Conservation (phyloP, 2,113 vertebrate genomes). For the Rhea pennata region DNA sequence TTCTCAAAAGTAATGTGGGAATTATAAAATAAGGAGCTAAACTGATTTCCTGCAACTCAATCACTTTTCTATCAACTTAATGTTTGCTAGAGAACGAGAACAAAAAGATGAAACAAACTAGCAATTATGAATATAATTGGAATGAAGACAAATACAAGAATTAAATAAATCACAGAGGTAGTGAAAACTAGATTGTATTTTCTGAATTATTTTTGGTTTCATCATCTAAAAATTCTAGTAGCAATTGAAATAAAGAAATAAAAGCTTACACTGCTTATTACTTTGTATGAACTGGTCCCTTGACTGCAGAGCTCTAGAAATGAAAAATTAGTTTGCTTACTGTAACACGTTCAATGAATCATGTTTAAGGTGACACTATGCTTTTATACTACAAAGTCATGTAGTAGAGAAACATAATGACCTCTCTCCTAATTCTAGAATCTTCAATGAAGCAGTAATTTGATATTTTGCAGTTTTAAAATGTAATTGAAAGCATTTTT, state of each 20-base stretch:
- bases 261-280: not conserved
- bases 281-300: not conserved
- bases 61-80: not conserved
- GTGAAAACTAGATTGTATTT: not conserved
- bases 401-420: conserved; percentile 37
- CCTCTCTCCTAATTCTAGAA: conserved; percentile 8
- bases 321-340: conserved; percentile 26
- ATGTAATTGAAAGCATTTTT: conserved; percentile 51
- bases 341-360: conserved; percentile 10
- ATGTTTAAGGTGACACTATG: conserved; percentile 21
- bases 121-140: not conserved
- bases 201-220: not conserved
- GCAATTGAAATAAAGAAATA: not conserved
- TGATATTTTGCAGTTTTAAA: conserved; percentile 56
- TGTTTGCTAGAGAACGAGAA: not conserved
- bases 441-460: conserved; percentile 40
- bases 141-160: not conserved
- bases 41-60: not conserved
- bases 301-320: not conserved
- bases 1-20: not conserved
- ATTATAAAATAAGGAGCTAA: not conserved
- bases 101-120: not conserved
- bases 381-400: conserved; percentile 26
- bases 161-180: not conserved
- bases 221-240: not conserved